phyloP scores from a whole-genome alignment of 2,888 invertebrate genomes.

The Watsonalla binaria region DNA sequence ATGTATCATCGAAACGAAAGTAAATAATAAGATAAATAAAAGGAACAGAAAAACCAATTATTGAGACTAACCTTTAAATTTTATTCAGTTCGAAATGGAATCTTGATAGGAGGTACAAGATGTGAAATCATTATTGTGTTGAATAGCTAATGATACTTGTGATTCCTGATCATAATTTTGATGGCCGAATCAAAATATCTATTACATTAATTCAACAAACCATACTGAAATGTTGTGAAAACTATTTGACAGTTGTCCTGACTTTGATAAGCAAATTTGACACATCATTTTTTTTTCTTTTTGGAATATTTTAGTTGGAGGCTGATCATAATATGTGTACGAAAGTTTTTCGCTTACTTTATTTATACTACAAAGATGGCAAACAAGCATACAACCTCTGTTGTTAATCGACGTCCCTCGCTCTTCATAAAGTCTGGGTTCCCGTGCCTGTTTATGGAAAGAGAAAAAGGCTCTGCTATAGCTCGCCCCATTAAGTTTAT shows the following conservation, averaged over 20 bases:
- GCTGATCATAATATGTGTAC: no score
- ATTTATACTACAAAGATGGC: no score
- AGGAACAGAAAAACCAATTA: neutral
- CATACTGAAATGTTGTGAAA: slow-evolving; percentile 20
- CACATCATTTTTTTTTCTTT: no score
- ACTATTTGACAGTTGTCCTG: neutral
- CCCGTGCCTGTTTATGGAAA: no score
- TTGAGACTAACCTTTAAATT: neutral
- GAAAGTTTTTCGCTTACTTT: no score
- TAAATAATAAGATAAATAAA: neutral
- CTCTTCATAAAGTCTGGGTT: no score
- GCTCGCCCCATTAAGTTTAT: no score
- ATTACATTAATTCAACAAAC: slow-evolving; percentile 12
- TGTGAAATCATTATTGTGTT: neutral
- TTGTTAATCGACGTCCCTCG: no score
- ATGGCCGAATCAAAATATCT: neutral
- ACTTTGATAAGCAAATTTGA: neutral
- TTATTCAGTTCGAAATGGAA: neutral
- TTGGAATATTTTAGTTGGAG: no score
- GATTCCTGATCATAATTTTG: slow-evolving; percentile 17
- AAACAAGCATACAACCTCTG: no score
- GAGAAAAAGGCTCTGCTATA: no score
- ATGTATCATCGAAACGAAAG: no score
- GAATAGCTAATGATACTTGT: neutral
- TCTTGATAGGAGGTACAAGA: neutral